phyloP scores from a whole-genome alignment of 2,113 vertebrate genomes.

The Mormyrus iriodes region DNA sequence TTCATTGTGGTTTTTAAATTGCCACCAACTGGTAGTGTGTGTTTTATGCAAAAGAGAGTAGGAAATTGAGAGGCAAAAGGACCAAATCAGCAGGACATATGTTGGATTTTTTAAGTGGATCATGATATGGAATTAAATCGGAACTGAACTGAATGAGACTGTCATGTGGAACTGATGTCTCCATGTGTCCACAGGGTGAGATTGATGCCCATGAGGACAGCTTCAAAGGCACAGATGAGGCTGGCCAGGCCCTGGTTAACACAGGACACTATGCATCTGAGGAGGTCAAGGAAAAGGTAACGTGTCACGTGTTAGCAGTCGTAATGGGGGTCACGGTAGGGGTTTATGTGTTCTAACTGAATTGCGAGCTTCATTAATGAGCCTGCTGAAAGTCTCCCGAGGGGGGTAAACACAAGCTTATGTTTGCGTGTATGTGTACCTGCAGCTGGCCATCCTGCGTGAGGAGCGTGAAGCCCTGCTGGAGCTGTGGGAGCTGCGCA shows the following conservation, averaged over 20 bases:
- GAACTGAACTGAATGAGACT: not conserved
- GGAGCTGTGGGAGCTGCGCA: conserved; percentile 89
- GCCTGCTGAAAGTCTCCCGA: not conserved
- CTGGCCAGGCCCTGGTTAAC: conserved; percentile 77
- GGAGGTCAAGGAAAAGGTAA: conserved; percentile 91
- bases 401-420: not conserved
- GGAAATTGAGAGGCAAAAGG: not conserved
- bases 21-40: not conserved
- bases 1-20: not conserved
- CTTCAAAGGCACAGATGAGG: conserved; percentile 86
- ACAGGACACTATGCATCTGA: conserved; percentile 92
- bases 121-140: not conserved
- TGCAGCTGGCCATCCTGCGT: conserved; percentile 74
- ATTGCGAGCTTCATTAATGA: not conserved
- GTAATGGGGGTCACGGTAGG: not conserved
- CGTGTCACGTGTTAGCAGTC: not conserved
- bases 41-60: not conserved
- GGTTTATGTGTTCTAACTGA: not conserved
- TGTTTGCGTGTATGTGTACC: not conserved
- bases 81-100: not conserved
- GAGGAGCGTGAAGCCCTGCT: conserved; percentile 82
- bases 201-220: conserved; percentile 97
- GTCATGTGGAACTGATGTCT: not conserved
- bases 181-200: conserved; percentile 69
- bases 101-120: not conserved